Evolutionary conservation across 2,113 vertebrate genomes (phyloP), one percentile per base, ranked within the genome.

Genomic region (Salvelinus sp.): DNA sequence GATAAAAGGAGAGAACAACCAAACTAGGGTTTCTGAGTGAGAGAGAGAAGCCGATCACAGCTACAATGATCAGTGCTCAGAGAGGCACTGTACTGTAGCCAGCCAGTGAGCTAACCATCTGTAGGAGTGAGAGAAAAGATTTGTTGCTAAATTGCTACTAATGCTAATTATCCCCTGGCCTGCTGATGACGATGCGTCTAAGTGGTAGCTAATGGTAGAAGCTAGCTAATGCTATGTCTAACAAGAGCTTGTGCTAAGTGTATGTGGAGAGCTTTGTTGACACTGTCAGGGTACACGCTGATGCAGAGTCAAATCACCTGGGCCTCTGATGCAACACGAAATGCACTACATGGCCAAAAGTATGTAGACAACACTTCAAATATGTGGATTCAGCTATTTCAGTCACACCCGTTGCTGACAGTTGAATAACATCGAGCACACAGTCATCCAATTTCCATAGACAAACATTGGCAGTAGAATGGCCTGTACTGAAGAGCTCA

Each of bases 241-340:
- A 30, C 74, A 75, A 76, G 65, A 80, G 75, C 48, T 48, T 27
- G 74, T 48, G 83, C 85, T 80, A 70, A 44, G 87, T 69, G 25
- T 62, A 27, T 20, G 48, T 64, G 2, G 28, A 90, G 89, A 85
- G 89, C 86, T 90, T 87, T 79, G 81, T 83, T 86, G 60, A 44
- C n/a, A 20, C 72, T 58, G 23, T 23, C 3, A 72, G 22, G 78
- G 68, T 69, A 44, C 63, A 72, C 23, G 60, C 14, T 60, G 73
- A 69, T 16, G 12, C 27, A 48, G 50, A 18, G 28, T 18, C 27
- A 78, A 68, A 44, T 28, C 69, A 67, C 50, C 63, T 63, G 50
- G 33, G 30, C 38, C 14, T 33, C 33, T 44, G 38, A 44, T 9
- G 9, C 10, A 10, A 44, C 38, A 44, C 38, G 38, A 44, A 44